Evolutionary conservation across 92 coral and sea anemone genomes (phyloP).

Genomic region (Palythoa caribaeorum): DNA sequence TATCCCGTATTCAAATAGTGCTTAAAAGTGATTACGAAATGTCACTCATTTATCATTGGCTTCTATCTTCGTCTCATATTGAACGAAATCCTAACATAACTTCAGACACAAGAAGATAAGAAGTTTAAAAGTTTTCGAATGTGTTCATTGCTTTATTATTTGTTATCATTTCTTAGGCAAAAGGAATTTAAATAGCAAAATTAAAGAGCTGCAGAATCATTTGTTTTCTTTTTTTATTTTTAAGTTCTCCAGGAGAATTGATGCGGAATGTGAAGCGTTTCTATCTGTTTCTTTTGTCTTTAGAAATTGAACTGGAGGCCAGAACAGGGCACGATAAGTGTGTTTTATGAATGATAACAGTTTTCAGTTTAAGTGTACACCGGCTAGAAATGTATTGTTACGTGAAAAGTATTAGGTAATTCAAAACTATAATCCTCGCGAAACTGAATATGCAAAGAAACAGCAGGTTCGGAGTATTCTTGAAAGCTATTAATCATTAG

Average conservation of each 20-base stretch:
- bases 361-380: background rate
- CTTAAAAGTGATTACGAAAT: conserved; percentile 27
- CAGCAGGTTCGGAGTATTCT: background rate
- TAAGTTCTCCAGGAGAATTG: background rate
- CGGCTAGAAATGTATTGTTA: background rate
- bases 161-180: background rate
- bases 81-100: conserved; percentile 8
- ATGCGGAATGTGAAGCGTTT: background rate
- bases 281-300: too few species aligned
- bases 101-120: background rate
- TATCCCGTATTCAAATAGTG: background rate
- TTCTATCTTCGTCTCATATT: conserved; percentile 5
- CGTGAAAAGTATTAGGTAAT: background rate
- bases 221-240: background rate
- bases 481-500: conserved; percentile 21
- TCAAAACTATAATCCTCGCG: conserved; percentile 11
- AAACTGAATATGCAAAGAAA: background rate
- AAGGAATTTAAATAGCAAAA: too few species aligned
- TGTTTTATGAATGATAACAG: too few species aligned
- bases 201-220: background rate
- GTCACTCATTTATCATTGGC: conserved; percentile 24
- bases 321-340: too few species aligned
- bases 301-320: too few species aligned
- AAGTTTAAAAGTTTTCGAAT: background rate
- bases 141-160: too few species aligned